phyloP scores from a whole-genome alignment of 30 jellyfish, hydroid and myxozoan species.

The Turritopsis dohrnii region DNA sequence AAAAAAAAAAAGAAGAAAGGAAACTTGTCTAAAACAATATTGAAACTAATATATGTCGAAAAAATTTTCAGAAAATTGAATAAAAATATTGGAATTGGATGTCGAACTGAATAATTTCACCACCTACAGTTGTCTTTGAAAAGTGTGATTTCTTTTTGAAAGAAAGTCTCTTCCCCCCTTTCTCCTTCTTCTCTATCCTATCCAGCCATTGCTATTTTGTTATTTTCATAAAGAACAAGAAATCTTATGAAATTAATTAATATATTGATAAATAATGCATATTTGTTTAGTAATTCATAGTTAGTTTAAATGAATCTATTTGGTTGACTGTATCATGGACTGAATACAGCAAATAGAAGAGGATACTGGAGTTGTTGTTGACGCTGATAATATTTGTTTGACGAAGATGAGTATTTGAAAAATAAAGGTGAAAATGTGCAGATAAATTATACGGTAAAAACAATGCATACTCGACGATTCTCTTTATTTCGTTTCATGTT shows the following conservation, averaged over 20 bases:
- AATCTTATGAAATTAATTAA: neutral
- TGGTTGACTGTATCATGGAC: neutral
- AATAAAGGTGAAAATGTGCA: too few species aligned
- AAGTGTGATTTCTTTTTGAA: neutral
- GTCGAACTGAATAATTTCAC: neutral
- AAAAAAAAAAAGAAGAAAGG: neutral
- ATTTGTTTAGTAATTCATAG: neutral
- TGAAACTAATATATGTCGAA: neutral
- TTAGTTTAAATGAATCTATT: too few species aligned
- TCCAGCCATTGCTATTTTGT: neutral
- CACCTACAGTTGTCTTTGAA: neutral
- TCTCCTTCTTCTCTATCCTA: neutral
- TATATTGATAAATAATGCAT: neutral
- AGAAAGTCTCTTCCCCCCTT: neutral
- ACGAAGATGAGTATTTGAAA: neutral
- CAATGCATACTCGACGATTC: too few species aligned
- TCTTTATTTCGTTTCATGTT: too few species aligned
- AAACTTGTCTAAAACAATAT: too few species aligned
- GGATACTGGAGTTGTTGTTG: neutral
- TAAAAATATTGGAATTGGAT: neutral
- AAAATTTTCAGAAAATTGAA: too few species aligned
- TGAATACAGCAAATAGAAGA: neutral
- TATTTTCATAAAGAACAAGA: neutral
- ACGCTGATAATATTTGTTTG: neutral
- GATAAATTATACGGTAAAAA: too few species aligned